phyloP scores from a whole-genome alignment of 2,113 vertebrate species.

The Talpa occidentalis region DNA sequence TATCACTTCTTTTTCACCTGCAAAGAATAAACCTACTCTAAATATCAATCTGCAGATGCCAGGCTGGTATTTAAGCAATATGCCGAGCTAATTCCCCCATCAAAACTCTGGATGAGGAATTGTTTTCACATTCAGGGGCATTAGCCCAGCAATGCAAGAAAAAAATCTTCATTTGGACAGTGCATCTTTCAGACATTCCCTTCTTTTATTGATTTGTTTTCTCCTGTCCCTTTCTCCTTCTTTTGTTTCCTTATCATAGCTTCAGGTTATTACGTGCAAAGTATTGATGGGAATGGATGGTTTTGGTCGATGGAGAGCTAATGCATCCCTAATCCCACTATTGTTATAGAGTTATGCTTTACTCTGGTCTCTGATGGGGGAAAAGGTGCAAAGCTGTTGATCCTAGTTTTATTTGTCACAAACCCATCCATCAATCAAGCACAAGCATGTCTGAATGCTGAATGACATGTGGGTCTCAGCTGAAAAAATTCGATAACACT shows the following conservation, averaged over 20 bases:
- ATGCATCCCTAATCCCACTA: constrained; percentile 99
- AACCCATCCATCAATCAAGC: constrained; percentile 99
- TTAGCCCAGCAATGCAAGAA: constrained; percentile 87
- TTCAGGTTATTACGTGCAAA: constrained; percentile 98
- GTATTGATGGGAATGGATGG: constrained; percentile 98
- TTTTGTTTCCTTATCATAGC: constrained; percentile 99
- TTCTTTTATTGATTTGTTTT: constrained; percentile 96
- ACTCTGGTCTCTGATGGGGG: constrained; percentile 92
- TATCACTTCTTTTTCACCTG: not conserved
- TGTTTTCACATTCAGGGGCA: constrained; percentile 89
- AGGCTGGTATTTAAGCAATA: constrained; percentile 81
- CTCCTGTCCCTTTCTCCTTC: constrained; percentile 91
- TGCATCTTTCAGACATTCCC: constrained; percentile 89
- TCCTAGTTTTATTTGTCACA: constrained; percentile 97
- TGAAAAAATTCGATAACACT: constrained; percentile 99
- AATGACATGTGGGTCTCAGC: constrained; percentile 97
- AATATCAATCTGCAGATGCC: constrained; percentile 80
- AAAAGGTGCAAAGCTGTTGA: constrained; percentile 96
- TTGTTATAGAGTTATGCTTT: constrained; percentile 97
- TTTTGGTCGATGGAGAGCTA: constrained; percentile 97
- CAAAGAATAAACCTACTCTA: constrained; percentile 37
- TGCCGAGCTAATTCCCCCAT: constrained; percentile 80
- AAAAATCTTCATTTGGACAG: constrained; percentile 88
- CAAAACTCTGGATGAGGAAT: constrained; percentile 86
- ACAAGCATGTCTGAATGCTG: constrained; percentile 90